Evolutionary conservation across 2,113 vertebrate genomes (phyloP).

Genomic region (Poecilia latipinna): DNA sequence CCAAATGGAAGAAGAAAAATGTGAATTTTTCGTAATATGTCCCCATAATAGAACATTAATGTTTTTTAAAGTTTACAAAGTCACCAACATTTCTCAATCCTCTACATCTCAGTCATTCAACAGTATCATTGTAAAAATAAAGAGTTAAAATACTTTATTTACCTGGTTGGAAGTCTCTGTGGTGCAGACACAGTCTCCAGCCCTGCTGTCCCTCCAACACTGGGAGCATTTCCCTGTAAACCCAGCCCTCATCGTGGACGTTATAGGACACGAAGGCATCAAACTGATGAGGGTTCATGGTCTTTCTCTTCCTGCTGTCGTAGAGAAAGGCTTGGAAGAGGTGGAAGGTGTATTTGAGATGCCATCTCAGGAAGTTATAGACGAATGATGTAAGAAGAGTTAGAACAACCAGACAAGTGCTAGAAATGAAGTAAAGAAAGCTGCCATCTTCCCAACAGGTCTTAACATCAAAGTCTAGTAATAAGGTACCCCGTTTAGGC

Average conservation of each 20-base stretch:
- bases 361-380: conserved; percentile 61
- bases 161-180: conserved; percentile 47
- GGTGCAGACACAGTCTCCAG: conserved; percentile 76
- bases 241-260: conserved; percentile 69
- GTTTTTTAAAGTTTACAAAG: no score
- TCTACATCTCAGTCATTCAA: no score
- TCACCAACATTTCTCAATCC: no score
- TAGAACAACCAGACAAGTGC: conserved; percentile 35
- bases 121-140: no score
- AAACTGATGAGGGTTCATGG: conserved; percentile 35
- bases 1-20: no score
- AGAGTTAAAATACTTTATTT: neutral
- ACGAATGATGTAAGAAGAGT: conserved; percentile 56
- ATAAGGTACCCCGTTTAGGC: conserved; percentile 31
- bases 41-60: no score
- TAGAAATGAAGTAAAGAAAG: conserved; percentile 62
- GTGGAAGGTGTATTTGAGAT: conserved; percentile 67
- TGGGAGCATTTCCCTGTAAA: conserved; percentile 63
- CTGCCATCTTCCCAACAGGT: conserved; percentile 46
- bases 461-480: conserved; percentile 56
- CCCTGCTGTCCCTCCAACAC: conserved; percentile 60
- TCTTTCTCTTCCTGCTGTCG: conserved; percentile 47
- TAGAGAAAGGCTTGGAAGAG: conserved; percentile 69
- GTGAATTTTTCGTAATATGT: no score
- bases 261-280: conserved; percentile 79